phyloP scores from a whole-genome alignment of 2,797 vertebrate species.

The Argyrosomus regius region DNA sequence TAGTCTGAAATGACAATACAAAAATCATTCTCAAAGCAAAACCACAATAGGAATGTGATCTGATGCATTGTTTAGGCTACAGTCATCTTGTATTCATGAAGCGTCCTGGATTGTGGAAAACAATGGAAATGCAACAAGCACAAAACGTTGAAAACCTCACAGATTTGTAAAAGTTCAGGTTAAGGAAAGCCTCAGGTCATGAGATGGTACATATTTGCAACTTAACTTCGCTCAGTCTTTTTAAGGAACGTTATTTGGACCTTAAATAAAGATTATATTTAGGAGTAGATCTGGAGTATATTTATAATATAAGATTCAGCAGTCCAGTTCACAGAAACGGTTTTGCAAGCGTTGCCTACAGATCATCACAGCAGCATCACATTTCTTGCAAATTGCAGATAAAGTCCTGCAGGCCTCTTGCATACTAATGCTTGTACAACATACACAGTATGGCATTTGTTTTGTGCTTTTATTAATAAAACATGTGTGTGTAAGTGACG shows the following conservation, averaged over 20 bases:
- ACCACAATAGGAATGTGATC: constrained; percentile 7
- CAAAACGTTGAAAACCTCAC: not conserved
- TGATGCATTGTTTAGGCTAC: not conserved
- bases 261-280: not conserved
- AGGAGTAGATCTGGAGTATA: not conserved
- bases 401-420: not conserved
- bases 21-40: constrained; percentile 5
- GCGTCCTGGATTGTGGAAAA: not conserved
- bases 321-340: not conserved
- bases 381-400: constrained; percentile 5
- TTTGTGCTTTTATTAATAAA: not conserved
- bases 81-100: not conserved
- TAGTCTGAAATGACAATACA: not conserved
- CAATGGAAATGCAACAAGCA: constrained; percentile 7
- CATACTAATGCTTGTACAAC: not conserved
- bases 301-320: not conserved
- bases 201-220: not conserved
- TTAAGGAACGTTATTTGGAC: not conserved
- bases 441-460: not conserved
- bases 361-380: not conserved
- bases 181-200: not conserved
- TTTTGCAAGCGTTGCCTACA: constrained; percentile 2
- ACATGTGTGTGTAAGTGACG: no score
- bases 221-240: not conserved
- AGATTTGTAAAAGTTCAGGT: not conserved